A percentile compares a stretch with the other conserved stretches of the same genome.
phyloP scores from a whole-genome alignment of 2,797 vertebrate genomes.

The Danio aesculapii region DNA sequence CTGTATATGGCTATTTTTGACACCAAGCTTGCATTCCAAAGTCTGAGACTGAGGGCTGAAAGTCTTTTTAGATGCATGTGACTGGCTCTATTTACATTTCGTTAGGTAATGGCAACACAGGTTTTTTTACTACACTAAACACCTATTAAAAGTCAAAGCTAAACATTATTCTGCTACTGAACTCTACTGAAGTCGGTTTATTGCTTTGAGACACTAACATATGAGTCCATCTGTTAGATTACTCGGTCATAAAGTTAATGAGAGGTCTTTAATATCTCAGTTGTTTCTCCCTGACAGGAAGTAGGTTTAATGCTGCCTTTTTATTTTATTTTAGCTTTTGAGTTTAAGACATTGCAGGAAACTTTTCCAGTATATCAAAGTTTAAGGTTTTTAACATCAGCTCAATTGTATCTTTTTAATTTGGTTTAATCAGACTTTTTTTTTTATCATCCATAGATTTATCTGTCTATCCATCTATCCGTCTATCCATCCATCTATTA shows the following conservation, averaged over 20 bases:
- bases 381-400: not conserved
- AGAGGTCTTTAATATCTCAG: constrained; percentile 42
- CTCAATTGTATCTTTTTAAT: not conserved
- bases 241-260: not conserved
- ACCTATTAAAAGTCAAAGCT: not conserved
- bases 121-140: constrained; percentile 30
- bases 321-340: not conserved
- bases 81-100: constrained; percentile 13
- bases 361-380: not conserved
- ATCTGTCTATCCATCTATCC: too few relatives aligned
- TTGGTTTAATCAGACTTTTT: too few relatives aligned
- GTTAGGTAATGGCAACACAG: constrained; percentile 17
- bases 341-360: not conserved
- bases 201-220: not conserved
- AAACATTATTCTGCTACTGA: constrained; percentile 16
- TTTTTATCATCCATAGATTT: not conserved
- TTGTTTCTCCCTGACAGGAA: not conserved
- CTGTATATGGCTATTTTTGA: constrained; percentile 32
- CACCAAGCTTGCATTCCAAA: constrained; percentile 58
- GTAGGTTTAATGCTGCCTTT: not conserved
- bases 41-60: constrained; percentile 23
- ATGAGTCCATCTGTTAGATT: not conserved
- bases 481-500: not conserved
- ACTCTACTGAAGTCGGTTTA: not conserved
- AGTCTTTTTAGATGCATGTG: constrained; percentile 43